A percentile compares a stretch with the other conserved stretches of the same genome.
Evolutionary conservation across 2,113 vertebrate species (phyloP).

Genomic region (Pseudolaguvia tuberculata): DNA sequence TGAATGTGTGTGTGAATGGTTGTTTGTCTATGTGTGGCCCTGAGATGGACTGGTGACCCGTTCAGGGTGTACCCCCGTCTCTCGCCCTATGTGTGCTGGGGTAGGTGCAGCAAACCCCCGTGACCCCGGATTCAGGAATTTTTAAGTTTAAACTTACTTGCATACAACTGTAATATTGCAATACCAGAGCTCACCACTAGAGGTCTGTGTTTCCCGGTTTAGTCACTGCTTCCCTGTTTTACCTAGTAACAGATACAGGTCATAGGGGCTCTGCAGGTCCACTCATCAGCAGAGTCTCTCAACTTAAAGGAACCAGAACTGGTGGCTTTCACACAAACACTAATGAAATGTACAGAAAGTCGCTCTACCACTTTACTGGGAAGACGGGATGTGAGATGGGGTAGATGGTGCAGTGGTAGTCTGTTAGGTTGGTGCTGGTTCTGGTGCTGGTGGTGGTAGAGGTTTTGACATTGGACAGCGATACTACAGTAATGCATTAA

Average conservation of each 20-base stretch:
- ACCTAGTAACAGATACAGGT: constrained; percentile 53
- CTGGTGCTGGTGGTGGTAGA: no score
- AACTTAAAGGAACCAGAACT: constrained; percentile 42
- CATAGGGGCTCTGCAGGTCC: constrained; percentile 43
- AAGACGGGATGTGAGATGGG: not conserved
- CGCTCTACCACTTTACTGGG: not conserved
- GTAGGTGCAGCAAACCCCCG: no score
- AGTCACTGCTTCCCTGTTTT: constrained; percentile 47
- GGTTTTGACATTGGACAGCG: not conserved
- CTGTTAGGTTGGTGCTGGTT: not conserved
- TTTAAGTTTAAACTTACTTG: no score
- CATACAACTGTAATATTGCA: constrained; percentile 21
- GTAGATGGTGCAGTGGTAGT: not conserved
- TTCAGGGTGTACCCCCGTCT: no score
- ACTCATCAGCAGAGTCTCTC: constrained; percentile 38
- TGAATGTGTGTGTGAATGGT: no score
- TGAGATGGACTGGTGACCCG: no score
- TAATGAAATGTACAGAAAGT: not conserved
- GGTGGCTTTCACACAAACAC: not conserved
- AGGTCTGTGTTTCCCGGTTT: constrained; percentile 32
- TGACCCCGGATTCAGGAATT: no score
- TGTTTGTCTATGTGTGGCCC: no score
- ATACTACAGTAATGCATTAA: not conserved
- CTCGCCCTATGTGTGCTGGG: no score
- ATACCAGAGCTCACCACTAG: constrained; percentile 21